Evolutionary conservation across 1,140 invertebrate genomes (phyloP).

Genomic region (Triops longicaudatus): DNA sequence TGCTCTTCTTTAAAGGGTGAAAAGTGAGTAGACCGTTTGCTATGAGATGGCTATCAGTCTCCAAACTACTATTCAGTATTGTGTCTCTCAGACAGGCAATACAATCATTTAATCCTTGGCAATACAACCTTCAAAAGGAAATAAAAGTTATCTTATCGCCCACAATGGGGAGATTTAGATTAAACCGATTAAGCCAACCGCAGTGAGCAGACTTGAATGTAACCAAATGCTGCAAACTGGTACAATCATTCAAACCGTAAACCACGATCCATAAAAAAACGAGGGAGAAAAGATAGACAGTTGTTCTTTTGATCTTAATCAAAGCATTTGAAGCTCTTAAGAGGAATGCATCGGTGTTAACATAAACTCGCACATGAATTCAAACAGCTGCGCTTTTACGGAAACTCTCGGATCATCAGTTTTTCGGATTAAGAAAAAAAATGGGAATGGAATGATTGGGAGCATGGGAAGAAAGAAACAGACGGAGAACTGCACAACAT

Average conservation of each 20-base stretch:
- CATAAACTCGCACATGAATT: too few relatives aligned
- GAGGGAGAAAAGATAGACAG: background rate
- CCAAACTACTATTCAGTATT: background rate
- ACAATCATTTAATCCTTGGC: too few relatives aligned
- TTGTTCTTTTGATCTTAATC: slow-evolving; percentile 6
- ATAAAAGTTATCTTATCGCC: too few relatives aligned
- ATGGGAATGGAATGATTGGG: too few relatives aligned
- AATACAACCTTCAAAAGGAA: too few relatives aligned
- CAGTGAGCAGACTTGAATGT: background rate
- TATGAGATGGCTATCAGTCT: background rate
- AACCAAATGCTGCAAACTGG: background rate
- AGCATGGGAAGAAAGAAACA: too few relatives aligned
- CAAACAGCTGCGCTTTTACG: too few relatives aligned
- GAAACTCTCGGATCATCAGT: too few relatives aligned
- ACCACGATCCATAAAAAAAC: background rate
- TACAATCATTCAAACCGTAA: background rate
- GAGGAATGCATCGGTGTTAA: background rate
- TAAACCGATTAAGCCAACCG: background rate
- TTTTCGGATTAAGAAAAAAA: too few relatives aligned
- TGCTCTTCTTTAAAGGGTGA: background rate
- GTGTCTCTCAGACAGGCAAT: background rate
- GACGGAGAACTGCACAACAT: too few relatives aligned
- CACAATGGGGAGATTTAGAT: background rate
- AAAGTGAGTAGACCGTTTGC: background rate
- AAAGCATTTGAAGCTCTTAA: background rate